phyloP scores from a whole-genome alignment of 2,113 vertebrate genomes.

The Ctenomys sociabilis region DNA sequence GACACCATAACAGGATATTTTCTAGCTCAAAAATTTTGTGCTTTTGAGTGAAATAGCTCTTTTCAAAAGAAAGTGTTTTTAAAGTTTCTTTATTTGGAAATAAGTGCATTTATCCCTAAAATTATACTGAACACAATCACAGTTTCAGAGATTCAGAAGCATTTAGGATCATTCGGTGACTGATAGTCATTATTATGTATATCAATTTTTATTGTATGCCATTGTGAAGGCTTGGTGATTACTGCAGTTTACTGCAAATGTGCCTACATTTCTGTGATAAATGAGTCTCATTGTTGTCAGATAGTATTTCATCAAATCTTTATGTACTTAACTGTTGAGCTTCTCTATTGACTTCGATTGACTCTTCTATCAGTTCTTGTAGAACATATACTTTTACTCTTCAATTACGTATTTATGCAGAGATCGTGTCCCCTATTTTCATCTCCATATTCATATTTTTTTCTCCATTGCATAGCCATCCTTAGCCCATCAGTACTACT shows the following conservation, averaged over 20 bases:
- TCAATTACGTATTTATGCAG: background rate
- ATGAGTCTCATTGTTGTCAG: background rate
- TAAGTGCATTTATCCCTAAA: slow-evolving; percentile 60
- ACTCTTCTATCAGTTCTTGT: background rate
- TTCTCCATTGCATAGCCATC: background rate
- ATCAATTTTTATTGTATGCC: slow-evolving; percentile 38
- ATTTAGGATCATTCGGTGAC: slow-evolving; percentile 27
- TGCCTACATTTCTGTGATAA: background rate
- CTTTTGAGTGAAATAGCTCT: slow-evolving; percentile 20
- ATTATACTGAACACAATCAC: slow-evolving; percentile 61
- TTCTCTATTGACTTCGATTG: slow-evolving; percentile 18
- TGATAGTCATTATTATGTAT: slow-evolving; percentile 27
- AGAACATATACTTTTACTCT: background rate
- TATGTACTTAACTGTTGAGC: background rate
- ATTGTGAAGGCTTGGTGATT: slow-evolving; percentile 37
- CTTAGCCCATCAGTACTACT: background rate
- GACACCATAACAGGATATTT: background rate
- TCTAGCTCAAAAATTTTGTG: slow-evolving; percentile 25
- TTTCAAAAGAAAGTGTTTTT: slow-evolving; percentile 31
- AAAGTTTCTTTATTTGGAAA: slow-evolving; percentile 57
- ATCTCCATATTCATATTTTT: background rate
- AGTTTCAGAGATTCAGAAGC: slow-evolving; percentile 42
- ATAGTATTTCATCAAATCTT: background rate
- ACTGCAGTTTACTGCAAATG: slow-evolving; percentile 16
- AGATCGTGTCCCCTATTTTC: slow-evolving; percentile 17